Percentiles rank a stretch among this genome's conserved stretches.
Conservation (phyloP, 2,888 invertebrate genomes). For the Syrphus vitripennis region DNA sequence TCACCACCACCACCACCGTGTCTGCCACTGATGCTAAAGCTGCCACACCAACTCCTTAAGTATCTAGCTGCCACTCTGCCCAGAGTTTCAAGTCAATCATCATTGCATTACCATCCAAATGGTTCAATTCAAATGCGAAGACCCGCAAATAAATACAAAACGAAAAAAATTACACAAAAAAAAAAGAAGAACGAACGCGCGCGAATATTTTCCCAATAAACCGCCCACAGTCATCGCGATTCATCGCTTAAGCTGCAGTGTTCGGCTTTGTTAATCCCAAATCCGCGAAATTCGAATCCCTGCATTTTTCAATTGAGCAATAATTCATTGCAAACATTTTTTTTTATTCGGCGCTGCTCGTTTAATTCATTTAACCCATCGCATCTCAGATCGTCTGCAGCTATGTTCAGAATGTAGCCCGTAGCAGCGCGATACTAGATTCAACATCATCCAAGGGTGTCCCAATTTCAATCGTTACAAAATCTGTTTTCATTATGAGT, state of each 20-base stretch:
- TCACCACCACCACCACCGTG: conserved; percentile 56
- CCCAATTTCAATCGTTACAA: conserved; percentile 71
- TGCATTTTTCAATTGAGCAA: conserved; percentile 68
- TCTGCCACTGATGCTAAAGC: conserved; percentile 20
- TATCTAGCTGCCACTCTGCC: conserved; percentile 55
- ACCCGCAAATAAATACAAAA: not conserved
- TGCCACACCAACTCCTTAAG: conserved; percentile 45
- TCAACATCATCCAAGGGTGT: conserved; percentile 66
- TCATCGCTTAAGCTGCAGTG: conserved; percentile 16
- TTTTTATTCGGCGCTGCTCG: conserved; percentile 60
- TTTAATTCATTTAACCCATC: conserved; percentile 68
- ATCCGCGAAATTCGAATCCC: conserved; percentile 7
- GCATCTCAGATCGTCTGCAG: conserved; percentile 42
- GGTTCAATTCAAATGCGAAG: conserved; percentile 65
- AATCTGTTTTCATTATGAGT: conserved; percentile 68
- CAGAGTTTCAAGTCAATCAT: conserved; percentile 65
- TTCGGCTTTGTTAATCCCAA: conserved; percentile 39
- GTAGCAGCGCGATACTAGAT: conserved; percentile 14
- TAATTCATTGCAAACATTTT: conserved; percentile 69
- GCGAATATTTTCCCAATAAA: conserved; percentile 70
- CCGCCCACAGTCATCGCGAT: conserved; percentile 70
- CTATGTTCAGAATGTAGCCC: conserved; percentile 8
- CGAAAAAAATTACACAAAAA: not conserved
- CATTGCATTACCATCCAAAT: conserved; percentile 69
- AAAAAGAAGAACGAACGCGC: conserved; percentile 47